These are phyloP conservation scores for Pangasius sanitwongsei DNA, from an alignment of 2,797 vertebrate genomes.

Conservation along the genomic window DNA sequence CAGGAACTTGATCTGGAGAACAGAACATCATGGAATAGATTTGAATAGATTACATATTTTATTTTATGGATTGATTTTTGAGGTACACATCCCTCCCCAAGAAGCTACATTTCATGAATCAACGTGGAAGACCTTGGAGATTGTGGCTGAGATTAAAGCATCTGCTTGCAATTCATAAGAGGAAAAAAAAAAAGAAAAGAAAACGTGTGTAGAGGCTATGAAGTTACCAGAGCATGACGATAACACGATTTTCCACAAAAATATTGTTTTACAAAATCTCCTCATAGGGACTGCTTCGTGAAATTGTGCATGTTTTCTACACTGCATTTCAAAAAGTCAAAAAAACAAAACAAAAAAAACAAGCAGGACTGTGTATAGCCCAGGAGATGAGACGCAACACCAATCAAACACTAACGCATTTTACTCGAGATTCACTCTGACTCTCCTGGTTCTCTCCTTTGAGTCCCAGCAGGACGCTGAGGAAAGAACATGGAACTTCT, in stretches of 20 bases:
- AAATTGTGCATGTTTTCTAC: not conserved
- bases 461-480: constrained; percentile 30
- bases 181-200: not conserved
- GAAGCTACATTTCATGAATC: not conserved
- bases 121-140: not conserved
- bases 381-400: constrained; percentile 50
- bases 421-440: constrained; percentile 52
- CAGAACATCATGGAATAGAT: constrained; percentile 36
- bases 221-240: not conserved
- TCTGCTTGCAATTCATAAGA: not conserved
- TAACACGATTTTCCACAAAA: not conserved
- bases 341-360: not conserved
- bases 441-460: constrained; percentile 25
- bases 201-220: not conserved
- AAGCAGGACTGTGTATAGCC: constrained; percentile 48
- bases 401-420: constrained; percentile 57
- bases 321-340: not conserved
- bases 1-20: constrained; percentile 89
- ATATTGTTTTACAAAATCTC: not conserved
- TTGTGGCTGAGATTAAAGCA: not conserved
- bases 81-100: not conserved
- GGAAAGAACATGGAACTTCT: constrained; percentile 22
- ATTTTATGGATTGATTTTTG: not conserved
- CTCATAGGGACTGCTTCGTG: not conserved
- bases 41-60: not conserved